Evolutionary conservation across 2,797 vertebrate genomes (phyloP), one percentile per base, ranked within the genome.

Genomic region (Manis crassicaudata): DNA sequence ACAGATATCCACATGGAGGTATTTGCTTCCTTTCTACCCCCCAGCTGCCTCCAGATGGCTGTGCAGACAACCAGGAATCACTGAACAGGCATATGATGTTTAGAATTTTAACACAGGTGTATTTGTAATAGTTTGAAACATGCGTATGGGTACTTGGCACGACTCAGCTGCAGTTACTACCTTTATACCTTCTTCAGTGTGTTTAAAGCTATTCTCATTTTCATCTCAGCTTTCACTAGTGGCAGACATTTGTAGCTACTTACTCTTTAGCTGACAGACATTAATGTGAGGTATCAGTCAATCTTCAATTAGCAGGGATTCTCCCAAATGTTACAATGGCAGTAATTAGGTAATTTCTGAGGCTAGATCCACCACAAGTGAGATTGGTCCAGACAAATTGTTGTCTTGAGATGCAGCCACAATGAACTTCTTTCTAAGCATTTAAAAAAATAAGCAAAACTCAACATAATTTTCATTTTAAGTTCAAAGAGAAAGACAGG

Each of bases 341-440:
- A 9, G n/a, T 75, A 92, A 89, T 96, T 67, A 83, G 17, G 25
- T 93, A 18, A 84, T 94, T 92, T 95, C 88, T 91, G 60, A 85
- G 23, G n/a, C n/a, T 81, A 68, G 54, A 63, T 87, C n/a, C 37
- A 68, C 25, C 75, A 62, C n/a, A 83, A 29, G 17, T 87, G 60
- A 93, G 86, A 77, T 23, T 50, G 14, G 54, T 56, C 37, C 52
- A 72, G n/a, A 85, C 40, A 81, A 81, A 76, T 76, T 40, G 93
- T 16, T 60, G 13, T 58, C 50, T 73, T 96, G 73, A 81, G 84
- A 92, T 76, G 60, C 54, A 88, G 13, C 14, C 79, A 83, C n/a
- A 83, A 14, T 52, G 35, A 94, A 88, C 27, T 85, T 5, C 32
- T 92, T 90, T 84, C 56, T 67, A 2, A 35, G 43, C 2, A 40